Percentiles rank a stretch among this genome's conserved stretches.
phyloP scores from a whole-genome alignment of 2,888 invertebrate species.

The Venusia cambrica region DNA sequence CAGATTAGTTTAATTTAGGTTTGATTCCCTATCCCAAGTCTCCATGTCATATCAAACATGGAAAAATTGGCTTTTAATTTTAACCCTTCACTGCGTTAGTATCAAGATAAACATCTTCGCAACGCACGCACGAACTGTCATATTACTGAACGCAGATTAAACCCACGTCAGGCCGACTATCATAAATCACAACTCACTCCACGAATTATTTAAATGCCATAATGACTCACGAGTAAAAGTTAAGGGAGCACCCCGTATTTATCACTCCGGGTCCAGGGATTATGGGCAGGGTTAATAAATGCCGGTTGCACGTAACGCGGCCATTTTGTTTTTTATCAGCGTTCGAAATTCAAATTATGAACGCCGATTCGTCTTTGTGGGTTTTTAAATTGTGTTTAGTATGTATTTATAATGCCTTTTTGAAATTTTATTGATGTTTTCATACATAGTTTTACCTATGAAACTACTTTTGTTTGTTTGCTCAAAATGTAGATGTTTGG shows the following conservation, averaged over 20 bases:
- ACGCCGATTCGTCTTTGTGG: slow-evolving; percentile 55
- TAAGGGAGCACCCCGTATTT: slow-evolving; percentile 66
- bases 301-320: slow-evolving; percentile 49
- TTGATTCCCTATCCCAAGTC: too few relatives aligned
- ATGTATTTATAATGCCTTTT: slow-evolving; percentile 14
- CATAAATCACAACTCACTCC: slow-evolving; percentile 67
- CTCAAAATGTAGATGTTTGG: slow-evolving; percentile 9
- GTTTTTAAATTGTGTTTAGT: slow-evolving; percentile 37
- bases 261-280: slow-evolving; percentile 64
- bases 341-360: slow-evolving; percentile 68
- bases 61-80: too few relatives aligned
- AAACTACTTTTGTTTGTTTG: slow-evolving; percentile 5
- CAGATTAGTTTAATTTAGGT: too few relatives aligned
- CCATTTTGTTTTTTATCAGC: slow-evolving; percentile 69
- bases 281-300: slow-evolving; percentile 72
- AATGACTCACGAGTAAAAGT: slow-evolving; percentile 73
- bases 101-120: slow-evolving; percentile 31
- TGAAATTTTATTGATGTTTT: slow-evolving; percentile 1
- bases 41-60: too few relatives aligned
- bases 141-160: slow-evolving; percentile 45
- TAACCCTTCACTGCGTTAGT: slow-evolving; percentile 25
- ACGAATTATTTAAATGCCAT: slow-evolving; percentile 80
- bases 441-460: slow-evolving; percentile 11
- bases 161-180: slow-evolving; percentile 59
- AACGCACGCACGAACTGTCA: slow-evolving; percentile 40